phyloP scores from a whole-genome alignment of 2,797 vertebrate genomes.

The Etheostoma nigrum region DNA sequence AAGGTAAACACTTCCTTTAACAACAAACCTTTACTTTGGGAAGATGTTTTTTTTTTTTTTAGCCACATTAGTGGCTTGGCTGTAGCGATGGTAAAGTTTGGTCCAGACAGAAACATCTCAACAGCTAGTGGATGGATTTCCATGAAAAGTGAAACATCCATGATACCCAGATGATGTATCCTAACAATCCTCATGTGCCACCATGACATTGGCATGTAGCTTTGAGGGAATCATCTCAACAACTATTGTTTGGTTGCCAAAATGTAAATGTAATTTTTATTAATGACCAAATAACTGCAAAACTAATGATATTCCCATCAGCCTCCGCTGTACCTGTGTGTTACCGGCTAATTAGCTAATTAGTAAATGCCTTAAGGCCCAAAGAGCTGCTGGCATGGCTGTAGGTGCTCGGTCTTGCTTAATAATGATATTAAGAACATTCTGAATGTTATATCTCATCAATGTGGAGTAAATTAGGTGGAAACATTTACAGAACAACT shows the following conservation, averaged over 20 bases:
- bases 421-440: conserved; percentile 3
- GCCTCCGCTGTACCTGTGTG: not conserved
- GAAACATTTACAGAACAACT: conserved; percentile 16
- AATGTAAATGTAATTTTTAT: not conserved
- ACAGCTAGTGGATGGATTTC: not conserved
- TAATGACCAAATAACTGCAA: not conserved
- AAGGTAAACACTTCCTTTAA: conserved; percentile 18
- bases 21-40: not conserved
- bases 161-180: not conserved
- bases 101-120: not conserved
- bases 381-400: not conserved
- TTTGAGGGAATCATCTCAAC: not conserved
- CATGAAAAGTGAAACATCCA: not conserved
- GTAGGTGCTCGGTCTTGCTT: not conserved
- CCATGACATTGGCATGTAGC: not conserved
- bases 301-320: not conserved
- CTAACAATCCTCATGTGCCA: not conserved
- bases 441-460: not conserved
- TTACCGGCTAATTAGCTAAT: conserved; percentile 4
- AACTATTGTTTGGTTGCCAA: not conserved
- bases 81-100: not conserved
- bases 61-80: not conserved
- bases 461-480: conserved; percentile 6
- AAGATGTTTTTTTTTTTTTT: not conserved
- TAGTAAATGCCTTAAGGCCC: not conserved